phyloP scores from a whole-genome alignment of 2,113 vertebrate species.

The Osmerus eperlanus region DNA sequence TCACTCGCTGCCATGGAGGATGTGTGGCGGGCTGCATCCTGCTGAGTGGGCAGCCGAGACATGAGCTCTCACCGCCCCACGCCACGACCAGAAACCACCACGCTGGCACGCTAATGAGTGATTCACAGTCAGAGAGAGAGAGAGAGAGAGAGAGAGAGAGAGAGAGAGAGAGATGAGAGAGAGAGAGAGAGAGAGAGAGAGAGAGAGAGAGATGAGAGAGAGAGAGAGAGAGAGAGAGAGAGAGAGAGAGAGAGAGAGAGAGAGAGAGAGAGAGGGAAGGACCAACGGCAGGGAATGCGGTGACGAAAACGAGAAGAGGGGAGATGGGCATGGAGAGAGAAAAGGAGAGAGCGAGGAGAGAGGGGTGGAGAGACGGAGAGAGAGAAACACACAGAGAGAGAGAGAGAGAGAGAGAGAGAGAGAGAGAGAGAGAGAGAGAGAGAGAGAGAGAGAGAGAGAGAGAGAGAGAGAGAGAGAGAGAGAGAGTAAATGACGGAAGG shows the following conservation, averaged over 20 bases:
- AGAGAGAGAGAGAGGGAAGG: too few species aligned
- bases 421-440: neutral
- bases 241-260: too few species aligned
- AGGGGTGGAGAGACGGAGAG: neutral
- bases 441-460: neutral
- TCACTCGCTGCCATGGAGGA: conserved; percentile 56
- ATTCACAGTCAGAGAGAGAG: conserved; percentile 40
- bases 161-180: too few species aligned
- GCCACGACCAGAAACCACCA: conserved; percentile 15
- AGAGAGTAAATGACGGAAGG: neutral
- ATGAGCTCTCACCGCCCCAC: conserved; percentile 6
- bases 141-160: too few species aligned
- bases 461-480: conserved; percentile 15
- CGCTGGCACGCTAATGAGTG: conserved; percentile 53
- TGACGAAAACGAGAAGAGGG: too few species aligned
- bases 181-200: too few species aligned
- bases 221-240: too few species aligned
- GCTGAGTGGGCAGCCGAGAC: conserved; percentile 18
- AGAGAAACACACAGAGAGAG: too few species aligned
- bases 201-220: too few species aligned
- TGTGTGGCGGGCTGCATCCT: conserved; percentile 28
- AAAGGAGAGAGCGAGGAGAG: too few species aligned
- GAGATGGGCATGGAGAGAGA: too few species aligned
- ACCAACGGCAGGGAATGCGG: too few species aligned
- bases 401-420: neutral